These are phyloP conservation scores for Nymphalis polychloros DNA, from an alignment of 2,888 invertebrate genomes.

Conservation along the genomic window DNA sequence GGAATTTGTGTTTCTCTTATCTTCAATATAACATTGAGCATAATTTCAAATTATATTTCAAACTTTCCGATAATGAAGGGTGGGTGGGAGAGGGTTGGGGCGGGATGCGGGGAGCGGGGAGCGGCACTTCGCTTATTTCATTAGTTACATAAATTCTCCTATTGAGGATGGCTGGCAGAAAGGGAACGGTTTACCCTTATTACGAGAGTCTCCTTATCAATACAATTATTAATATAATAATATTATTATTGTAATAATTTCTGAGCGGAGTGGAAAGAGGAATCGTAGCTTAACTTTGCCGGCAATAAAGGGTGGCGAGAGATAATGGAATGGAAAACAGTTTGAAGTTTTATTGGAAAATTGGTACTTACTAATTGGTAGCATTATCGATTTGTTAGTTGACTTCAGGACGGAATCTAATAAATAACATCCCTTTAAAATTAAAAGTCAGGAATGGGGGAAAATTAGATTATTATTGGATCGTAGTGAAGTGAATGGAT, in stretches of 20 bases:
- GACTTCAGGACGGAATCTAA: constrained; percentile 53
- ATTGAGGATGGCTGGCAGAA: constrained; percentile 81
- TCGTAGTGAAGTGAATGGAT: neutral
- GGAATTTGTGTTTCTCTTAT: constrained; percentile 83
- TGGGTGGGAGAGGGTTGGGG: constrained; percentile 58
- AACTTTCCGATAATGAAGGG: constrained; percentile 83
- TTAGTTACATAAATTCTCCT: constrained; percentile 83
- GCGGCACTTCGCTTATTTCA: constrained; percentile 80
- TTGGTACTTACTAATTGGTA: constrained; percentile 80
- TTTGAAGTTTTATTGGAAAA: constrained; percentile 82
- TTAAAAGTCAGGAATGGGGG: neutral
- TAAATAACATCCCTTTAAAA: constrained; percentile 49
- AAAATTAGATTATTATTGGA: neutral
- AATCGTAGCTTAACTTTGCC: constrained; percentile 79
- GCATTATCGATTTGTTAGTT: constrained; percentile 75
- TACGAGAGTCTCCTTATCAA: constrained; percentile 82
- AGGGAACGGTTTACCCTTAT: constrained; percentile 82
- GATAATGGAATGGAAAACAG: constrained; percentile 83
- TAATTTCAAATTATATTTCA: constrained; percentile 83
- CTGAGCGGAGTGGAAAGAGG: constrained; percentile 71
- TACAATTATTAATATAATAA: constrained; percentile 83
- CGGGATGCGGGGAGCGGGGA: constrained; percentile 57
- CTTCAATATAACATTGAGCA: constrained; percentile 83
- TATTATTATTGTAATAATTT: constrained; percentile 83
- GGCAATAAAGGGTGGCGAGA: constrained; percentile 80